These are phyloP conservation scores for Danio kyathit DNA, from an alignment of 2,797 vertebrate species.

Conservation along the genomic window DNA sequence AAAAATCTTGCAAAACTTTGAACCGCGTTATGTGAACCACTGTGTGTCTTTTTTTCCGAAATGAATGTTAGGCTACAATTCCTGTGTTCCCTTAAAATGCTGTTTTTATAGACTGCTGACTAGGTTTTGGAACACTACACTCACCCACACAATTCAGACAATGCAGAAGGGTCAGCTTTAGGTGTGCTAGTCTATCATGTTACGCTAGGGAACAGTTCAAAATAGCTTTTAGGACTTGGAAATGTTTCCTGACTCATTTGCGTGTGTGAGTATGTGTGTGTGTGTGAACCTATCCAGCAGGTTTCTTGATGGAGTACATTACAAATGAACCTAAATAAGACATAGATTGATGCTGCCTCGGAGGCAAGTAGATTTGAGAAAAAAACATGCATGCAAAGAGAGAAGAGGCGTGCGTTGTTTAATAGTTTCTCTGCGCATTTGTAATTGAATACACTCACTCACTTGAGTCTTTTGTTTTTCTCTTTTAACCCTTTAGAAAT, in stretches of 20 bases:
- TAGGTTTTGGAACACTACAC: not conserved
- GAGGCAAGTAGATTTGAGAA: constrained; percentile 16
- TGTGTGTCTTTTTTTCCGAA: too few species aligned
- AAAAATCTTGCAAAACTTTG: too few species aligned
- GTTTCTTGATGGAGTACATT: constrained; percentile 19
- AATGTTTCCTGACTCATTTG: constrained; percentile 25
- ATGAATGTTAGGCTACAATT: not conserved
- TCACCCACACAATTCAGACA: not conserved
- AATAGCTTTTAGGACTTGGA: constrained; percentile 22
- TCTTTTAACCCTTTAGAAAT: constrained; percentile 46
- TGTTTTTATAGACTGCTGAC: not conserved
- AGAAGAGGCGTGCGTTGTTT: constrained; percentile 16
- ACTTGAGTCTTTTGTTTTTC: constrained; percentile 36
- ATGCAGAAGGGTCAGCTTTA: constrained; percentile 4
- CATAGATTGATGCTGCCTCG: constrained; percentile 33
- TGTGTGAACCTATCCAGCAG: not conserved
- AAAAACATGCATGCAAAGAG: not conserved
- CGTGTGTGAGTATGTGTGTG: not conserved
- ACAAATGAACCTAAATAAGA: constrained; percentile 34
- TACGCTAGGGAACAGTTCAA: constrained; percentile 14
- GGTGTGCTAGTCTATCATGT: constrained; percentile 27
- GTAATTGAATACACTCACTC: constrained; percentile 8
- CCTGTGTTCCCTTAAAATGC: not conserved
- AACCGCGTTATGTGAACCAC: too few species aligned
- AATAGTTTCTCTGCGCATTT: constrained; percentile 25